Base-by-base conservation (phyloP, 2,113 vertebrate species). In the Silurus asotus region DNA sequence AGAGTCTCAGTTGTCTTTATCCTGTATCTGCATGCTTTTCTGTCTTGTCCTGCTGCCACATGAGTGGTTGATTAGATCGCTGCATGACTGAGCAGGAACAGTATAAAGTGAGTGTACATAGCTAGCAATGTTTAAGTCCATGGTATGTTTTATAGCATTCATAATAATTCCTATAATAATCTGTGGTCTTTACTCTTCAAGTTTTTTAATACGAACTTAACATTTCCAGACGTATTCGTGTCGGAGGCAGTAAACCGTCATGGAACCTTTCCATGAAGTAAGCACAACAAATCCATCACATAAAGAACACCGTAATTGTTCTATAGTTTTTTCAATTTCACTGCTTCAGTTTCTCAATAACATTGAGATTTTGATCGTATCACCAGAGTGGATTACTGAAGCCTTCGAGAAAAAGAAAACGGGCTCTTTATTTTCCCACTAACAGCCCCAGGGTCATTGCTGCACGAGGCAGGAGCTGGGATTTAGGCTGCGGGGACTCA, bases 401-500 rank as follows among this genome's bases (percentile, higher is more conserved):
- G 14, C 67, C 70, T 83, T 87, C 82, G 67, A 28, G 67, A 59
- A 87, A 83, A 82, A 23, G 67, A 55, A 81, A 84, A 82, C 77
- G 51, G 20, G 49, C 72, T 83, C n/a, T 87, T 81, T 82, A 69
- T 92, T 87, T 88, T 86, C 61, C 69, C 72, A 55, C 61, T 82
- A 74, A 78, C 51, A 70, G 80, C 48, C 49, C 14, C 0, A 48
- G 55, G 77, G 64, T 84, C 86, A 80, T 75, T 82, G 87, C 84
- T 86, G 83, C 61, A 15, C 37, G 85, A 72, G 84, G 89, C 74
- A 92, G 91, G 88, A 93, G 89, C 85, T 76, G 82, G 88, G 90
- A 87, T 93, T 84, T 92, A 91, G 70, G 91, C 88, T 84, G 88
- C 28, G 81, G 85, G 87, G 89, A 94, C 91, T 92, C 90, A 92